phyloP scores from a whole-genome alignment of 2,113 vertebrate genomes.

The Peromyscus leucopus region DNA sequence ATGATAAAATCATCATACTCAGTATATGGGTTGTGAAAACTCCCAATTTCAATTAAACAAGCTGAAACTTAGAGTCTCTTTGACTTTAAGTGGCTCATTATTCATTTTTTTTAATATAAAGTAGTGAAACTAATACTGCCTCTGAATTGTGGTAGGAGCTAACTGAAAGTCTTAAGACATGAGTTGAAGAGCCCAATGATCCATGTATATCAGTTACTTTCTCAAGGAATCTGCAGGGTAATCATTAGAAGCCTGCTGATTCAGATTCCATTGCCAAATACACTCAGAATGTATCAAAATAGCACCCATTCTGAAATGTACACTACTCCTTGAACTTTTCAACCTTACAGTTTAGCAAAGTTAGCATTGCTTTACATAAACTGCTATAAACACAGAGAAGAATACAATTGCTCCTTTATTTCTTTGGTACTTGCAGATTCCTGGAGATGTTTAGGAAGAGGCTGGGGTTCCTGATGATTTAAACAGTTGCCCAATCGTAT shows the following conservation, averaged over 20 bases:
- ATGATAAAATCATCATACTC: background rate
- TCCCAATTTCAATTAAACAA: background rate
- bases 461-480: background rate
- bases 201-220: background rate
- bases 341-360: background rate
- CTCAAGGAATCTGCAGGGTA: background rate
- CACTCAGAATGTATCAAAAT: background rate
- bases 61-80: background rate
- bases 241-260: background rate
- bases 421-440: constrained; percentile 33
- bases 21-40: background rate
- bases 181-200: background rate
- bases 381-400: background rate
- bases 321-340: background rate
- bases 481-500: background rate
- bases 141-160: background rate
- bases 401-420: background rate
- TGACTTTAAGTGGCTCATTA: background rate
- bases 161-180: background rate
- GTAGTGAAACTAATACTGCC: background rate
- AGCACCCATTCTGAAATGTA: background rate
- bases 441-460: background rate
- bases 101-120: background rate
- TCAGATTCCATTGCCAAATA: background rate
- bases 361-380: background rate